Evolutionary conservation across 2,888 invertebrate species (phyloP), one percentile per base, ranked within the genome.

Genomic region (Stenotaenia linearis): DNA sequence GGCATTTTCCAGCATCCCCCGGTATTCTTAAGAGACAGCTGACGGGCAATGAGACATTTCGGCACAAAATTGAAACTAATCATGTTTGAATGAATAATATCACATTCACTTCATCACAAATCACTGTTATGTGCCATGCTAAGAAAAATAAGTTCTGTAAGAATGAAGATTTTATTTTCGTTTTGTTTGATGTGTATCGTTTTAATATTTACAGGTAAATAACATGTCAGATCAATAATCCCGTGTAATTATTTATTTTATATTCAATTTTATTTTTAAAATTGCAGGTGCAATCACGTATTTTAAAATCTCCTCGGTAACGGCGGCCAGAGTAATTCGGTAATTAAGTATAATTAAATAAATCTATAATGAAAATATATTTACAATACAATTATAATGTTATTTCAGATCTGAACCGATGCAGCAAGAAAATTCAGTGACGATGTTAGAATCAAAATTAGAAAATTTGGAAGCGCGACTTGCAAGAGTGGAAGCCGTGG

Each of bases 391-490:
- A 37, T 37, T 37, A 10, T 37, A 37, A n/a, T n/a, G n/a, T n/a
- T n/a, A 37, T 37, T 37, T 37, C 9, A 37, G 37, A 37, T 37
- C 37, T 37, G 37, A 37, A 37, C 9, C 37, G 9, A 2, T 1
- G 1, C 37, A 37, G 37, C 1, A 37, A 3, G 37, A 37, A 3
- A 15, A 37, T 37, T 37, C 15, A 37, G 9, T 37, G 15, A 37
- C 9, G 23, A n/a, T 12, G 1, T 75, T 75, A 25, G 75, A 75
- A 75, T 90, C 90, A 81, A 93, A 92, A 87, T 88, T 95, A 50
- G 89, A 90, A 78, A 88, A 90, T 78, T 86, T 95, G 75, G 94
- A 94, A 85, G 89, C 90, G 2, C 89, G 91, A 84, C 89, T 93
- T 9, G 2, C 75, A 2, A 25, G 75, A 75, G 10, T 75, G 6